A percentile compares a stretch with the other conserved stretches of the same genome.
Conservation (phyloP, 2,113 vertebrate species). For the Hyperopisus bebe region DNA sequence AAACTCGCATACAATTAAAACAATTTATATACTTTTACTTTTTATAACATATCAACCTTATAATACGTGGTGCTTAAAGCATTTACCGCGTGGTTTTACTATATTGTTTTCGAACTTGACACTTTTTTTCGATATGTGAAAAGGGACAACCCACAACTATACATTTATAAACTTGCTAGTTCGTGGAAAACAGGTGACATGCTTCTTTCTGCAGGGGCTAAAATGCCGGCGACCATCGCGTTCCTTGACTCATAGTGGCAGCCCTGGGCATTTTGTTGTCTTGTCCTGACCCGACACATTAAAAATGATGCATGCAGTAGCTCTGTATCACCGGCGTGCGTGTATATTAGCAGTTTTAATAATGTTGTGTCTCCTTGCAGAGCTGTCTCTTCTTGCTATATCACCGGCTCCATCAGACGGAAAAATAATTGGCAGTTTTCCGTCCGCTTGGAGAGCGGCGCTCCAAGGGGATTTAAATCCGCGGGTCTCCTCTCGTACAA, state of each 20-base stretch:
- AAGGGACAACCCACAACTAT: not conserved
- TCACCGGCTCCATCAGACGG: conserved; percentile 63
- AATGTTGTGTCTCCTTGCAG: conserved; percentile 54
- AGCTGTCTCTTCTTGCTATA: conserved; percentile 60
- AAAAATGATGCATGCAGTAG: not conserved
- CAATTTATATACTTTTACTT: not conserved
- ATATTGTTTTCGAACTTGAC: not conserved
- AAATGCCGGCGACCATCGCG: not conserved
- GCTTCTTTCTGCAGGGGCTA: not conserved
- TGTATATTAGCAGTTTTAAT: conserved; percentile 59
- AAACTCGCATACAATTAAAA: not conserved
- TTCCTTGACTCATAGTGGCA: not conserved
- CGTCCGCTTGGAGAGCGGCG: conserved; percentile 36
- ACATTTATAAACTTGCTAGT: not conserved
- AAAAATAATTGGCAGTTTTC: conserved; percentile 68
- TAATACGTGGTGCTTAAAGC: not conserved
- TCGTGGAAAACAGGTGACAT: not conserved
- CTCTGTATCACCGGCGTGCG: conserved; percentile 26
- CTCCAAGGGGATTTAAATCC: conserved; percentile 39
- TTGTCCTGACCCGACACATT: conserved; percentile 7
- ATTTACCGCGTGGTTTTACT: not conserved
- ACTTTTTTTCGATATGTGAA: not conserved
- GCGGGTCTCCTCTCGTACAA: conserved; percentile 35
- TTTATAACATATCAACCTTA: not conserved
- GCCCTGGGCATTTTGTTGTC: not conserved